Evolutionary conservation across 1,140 invertebrate species (phyloP).

Genomic region (Anadara kagoshimensis): DNA sequence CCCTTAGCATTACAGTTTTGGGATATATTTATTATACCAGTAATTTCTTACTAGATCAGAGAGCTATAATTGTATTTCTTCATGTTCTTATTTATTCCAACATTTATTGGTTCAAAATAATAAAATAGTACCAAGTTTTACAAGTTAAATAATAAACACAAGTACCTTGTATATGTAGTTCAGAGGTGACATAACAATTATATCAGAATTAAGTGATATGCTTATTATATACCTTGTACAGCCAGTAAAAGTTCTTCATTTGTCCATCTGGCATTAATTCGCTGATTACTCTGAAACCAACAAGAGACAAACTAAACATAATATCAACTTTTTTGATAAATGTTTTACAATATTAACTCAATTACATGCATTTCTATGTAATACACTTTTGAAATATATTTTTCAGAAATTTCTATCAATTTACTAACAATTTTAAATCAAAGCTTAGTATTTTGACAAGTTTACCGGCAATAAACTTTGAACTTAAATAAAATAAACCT

Average conservation of each 20-base stretch:
- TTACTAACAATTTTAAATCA: background rate
- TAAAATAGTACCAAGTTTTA: background rate
- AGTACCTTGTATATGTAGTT: too few relatives aligned
- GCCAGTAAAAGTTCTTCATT: conserved; percentile 93
- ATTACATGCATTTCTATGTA: background rate
- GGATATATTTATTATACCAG: too few relatives aligned
- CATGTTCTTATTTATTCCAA: too few relatives aligned
- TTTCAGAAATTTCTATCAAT: too few relatives aligned
- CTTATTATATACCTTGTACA: conserved; percentile 82
- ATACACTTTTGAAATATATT: background rate
- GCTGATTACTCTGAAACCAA: conserved; percentile 73
- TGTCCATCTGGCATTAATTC: conserved; percentile 92
- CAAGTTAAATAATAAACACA: background rate
- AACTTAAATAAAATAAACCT: background rate
- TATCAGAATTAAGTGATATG: background rate
- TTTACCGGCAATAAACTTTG: background rate
- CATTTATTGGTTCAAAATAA: background rate
- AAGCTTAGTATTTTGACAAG: background rate
- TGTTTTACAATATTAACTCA: too few relatives aligned
- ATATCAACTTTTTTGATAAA: background rate
- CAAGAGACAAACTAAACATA: background rate
- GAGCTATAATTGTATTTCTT: too few relatives aligned
- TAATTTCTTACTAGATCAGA: too few relatives aligned
- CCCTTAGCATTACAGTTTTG: too few relatives aligned
- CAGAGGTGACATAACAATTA: background rate